Evolutionary conservation across 2,113 vertebrate species (phyloP), one percentile per base, ranked within the genome.

Genomic region (Melanocharis versteri): DNA sequence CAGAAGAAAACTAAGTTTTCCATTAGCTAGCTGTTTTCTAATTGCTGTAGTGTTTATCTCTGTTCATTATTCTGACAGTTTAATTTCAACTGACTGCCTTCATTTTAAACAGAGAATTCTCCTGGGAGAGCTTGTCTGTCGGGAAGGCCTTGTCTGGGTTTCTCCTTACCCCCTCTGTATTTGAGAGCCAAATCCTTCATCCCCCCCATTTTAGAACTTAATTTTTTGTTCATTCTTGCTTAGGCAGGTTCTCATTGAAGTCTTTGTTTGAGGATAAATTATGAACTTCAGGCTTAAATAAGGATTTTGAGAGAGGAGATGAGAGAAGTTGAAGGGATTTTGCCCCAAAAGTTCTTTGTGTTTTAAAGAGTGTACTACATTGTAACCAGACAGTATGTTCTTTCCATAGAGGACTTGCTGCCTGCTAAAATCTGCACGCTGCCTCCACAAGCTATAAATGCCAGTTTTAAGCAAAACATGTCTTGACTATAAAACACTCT

Each of bases 391-490:
- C n/a, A 86, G 39, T 23, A 31, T 85, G 42, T 45, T 90, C 87
- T 89, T 93, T 88, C 78, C 53, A 1, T 31, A 48, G 30, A 42
- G 40, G 26, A 71, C 42, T 83, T 82, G 54, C 58, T 89, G 70
- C 61, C 78, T 89, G 71, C 69, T 4, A 9, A 68, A 76, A 92
- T 78, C 76, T 95, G 88, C 37, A 17, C 13, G 2, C 50, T 90
- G n/a, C 68, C 72, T 91, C 58, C 88, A 82, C 58, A 83, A 90
- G 28, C 71, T 93, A 31, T 95, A 95, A 96, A 94, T 96, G 91
- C 83, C 77, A 73, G 39, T 78, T 94, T 93, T 91, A 91, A 78
- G 42, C 53, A 80, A 93, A 93, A 56, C 88, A 72, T 83, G 62
- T 70, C 75, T 87, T 73, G 50, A 56, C 84, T 94, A 42, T 96